A percentile compares a stretch with the other conserved stretches of the same genome.
Evolutionary conservation across 1,140 invertebrate genomes (phyloP).

Genomic region (Batillaria attramentaria): DNA sequence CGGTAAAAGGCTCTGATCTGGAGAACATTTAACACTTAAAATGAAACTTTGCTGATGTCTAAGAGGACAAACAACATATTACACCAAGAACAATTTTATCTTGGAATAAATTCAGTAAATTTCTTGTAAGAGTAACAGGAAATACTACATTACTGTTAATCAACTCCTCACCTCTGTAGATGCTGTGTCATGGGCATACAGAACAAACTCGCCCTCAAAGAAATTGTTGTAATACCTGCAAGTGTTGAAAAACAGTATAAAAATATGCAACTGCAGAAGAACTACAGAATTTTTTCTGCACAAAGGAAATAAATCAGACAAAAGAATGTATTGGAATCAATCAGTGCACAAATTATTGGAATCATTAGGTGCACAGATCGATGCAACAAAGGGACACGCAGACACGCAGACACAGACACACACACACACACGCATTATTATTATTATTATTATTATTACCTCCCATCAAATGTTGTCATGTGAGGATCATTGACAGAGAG

Average conservation of each 20-base stretch:
- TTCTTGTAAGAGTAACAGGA: neutral
- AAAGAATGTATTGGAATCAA: neutral
- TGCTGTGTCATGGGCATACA: constrained; percentile 45
- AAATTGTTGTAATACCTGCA: constrained; percentile 57
- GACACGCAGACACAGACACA: neutral
- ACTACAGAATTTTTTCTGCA: no score
- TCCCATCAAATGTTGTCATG: constrained; percentile 56
- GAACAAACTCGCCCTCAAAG: constrained; percentile 61
- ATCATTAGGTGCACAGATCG: no score
- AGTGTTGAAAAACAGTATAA: neutral
- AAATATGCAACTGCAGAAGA: no score
- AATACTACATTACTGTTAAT: no score
- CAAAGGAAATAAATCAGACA: neutral
- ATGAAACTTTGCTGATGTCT: neutral
- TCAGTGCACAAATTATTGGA: neutral
- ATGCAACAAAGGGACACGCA: no score
- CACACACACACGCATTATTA: neutral
- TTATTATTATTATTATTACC: constrained; percentile 31
- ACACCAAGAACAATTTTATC: neutral
- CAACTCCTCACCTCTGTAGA: constrained; percentile 16
- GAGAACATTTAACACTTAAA: constrained; percentile 16
- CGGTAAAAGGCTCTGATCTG: constrained; percentile 53
- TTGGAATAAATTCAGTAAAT: neutral
- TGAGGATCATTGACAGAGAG: constrained; percentile 54
- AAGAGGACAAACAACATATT: constrained; percentile 14